A percentile compares a stretch with the other conserved stretches of the same genome.
These are phyloP conservation scores for Thinocorus orbignyianus DNA, from an alignment of 2,113 vertebrate species.

Conservation along the genomic window DNA sequence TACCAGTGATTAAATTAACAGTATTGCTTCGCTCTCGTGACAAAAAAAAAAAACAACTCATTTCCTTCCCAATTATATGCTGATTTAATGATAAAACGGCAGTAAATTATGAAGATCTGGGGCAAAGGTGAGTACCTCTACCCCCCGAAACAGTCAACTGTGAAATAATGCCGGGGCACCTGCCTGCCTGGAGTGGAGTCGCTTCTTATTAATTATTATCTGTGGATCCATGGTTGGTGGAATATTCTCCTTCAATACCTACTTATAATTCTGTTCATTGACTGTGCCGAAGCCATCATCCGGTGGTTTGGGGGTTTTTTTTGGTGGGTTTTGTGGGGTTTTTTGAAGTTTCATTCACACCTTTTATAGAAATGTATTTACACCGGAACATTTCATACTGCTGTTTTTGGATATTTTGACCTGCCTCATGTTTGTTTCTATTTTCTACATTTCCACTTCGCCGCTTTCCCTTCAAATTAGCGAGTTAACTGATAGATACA, in stretches of 20 bases:
- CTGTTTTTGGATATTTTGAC: constrained; percentile 61
- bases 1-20: constrained; percentile 57
- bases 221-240: constrained; percentile 51
- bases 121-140: constrained; percentile 74
- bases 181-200: constrained; percentile 41
- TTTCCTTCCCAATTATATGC: constrained; percentile 76
- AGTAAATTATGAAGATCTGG: constrained; percentile 78
- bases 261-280: constrained; percentile 62
- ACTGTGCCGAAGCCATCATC: constrained; percentile 47
- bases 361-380: constrained; percentile 63
- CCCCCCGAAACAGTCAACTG: constrained; percentile 66
- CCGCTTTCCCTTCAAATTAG: constrained; percentile 59
- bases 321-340: not conserved
- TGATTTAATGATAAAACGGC: constrained; percentile 78
- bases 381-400: constrained; percentile 39
- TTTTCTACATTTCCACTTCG: constrained; percentile 67
- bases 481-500: constrained; percentile 60
- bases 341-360: constrained; percentile 62
- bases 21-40: not conserved
- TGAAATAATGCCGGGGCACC: constrained; percentile 71
- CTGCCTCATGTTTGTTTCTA: constrained; percentile 55
- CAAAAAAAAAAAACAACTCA: constrained; percentile 33
- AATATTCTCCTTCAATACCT: constrained; percentile 58
- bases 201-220: constrained; percentile 76
- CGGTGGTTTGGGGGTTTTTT: not conserved